Evolutionary conservation across 1,140 invertebrate species (phyloP), one percentile per base, ranked within the genome.

Genomic region (Drosophila parvula): DNA sequence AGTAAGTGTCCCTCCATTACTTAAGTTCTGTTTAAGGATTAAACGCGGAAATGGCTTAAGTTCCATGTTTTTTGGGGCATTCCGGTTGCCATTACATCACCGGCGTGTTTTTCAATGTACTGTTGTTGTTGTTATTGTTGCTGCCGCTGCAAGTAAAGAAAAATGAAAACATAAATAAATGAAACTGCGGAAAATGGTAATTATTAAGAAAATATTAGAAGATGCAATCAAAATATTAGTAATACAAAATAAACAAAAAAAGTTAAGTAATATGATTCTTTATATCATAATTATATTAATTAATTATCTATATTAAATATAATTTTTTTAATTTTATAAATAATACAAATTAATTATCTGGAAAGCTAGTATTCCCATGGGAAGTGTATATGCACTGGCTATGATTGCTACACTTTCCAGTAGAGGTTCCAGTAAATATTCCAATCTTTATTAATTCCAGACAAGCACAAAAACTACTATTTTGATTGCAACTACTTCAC

Each of bases 1-100:
- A 96, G 96, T 97, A 94, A 94, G 94, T 94, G 36, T 8, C 28
- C 43, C 4, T 36, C 7, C 9, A 22, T 10, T 8, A 12, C 12
- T 14, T 3, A 11, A 8, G 18, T 28, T 10, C 16, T 55, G 8
- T 8, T 34, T 12, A 7, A 41, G 40, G 30, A 45, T 74, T 62
- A 65, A 76, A 62, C 59, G 59, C 58, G 43, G 61, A 34, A 64
- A 68, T 36, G 2, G 11, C 41, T 14, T 3, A 27, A 48, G 41
- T 16, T 28, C 36, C 32, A 9, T 4, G 14, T 10, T 12, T 57
- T 16, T 41, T 36, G 1, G 22, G 27, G 43, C 34, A 38, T 50
- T 47, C 48, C 44, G 50, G 12, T 18, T 64, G 47, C 30, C 48
- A 71, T 88, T 88, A 89, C 83, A 82, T 88, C 83, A 88, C 62